Percentiles rank a stretch among this genome's conserved stretches.
Conservation (phyloP, 2,797 vertebrate species). For the Champsocephalus gunnari region DNA sequence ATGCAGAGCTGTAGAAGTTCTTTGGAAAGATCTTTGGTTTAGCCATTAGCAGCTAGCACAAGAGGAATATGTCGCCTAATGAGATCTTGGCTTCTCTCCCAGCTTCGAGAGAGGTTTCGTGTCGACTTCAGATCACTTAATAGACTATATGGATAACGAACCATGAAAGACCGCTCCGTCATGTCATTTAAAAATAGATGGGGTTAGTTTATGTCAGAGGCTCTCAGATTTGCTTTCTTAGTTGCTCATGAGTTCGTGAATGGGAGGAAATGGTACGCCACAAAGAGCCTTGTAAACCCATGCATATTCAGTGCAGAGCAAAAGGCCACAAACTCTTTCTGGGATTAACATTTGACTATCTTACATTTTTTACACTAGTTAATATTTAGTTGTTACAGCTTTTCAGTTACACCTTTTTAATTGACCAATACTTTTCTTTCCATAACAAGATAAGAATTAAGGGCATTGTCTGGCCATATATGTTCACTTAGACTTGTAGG, state of each 20-base stretch:
- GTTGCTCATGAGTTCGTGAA: slow-evolving; percentile 25
- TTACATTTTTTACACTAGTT: too few relatives aligned
- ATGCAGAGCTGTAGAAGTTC: neutral
- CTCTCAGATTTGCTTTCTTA: slow-evolving; percentile 3
- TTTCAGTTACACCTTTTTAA: too few relatives aligned
- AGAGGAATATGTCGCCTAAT: neutral
- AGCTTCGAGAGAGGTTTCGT: neutral
- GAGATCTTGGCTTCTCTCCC: too few relatives aligned
- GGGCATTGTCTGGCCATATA: too few relatives aligned
- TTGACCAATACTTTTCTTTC: too few relatives aligned
- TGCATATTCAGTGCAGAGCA: neutral
- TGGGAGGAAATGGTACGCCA: slow-evolving; percentile 18
- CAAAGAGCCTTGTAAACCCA: neutral
- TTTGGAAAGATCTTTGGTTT: neutral
- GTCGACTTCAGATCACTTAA: too few relatives aligned
- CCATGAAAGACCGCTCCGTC: too few relatives aligned
- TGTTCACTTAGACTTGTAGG: too few relatives aligned
- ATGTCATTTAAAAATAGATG: neutral
- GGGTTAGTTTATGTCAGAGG: neutral
- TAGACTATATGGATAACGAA: neutral
- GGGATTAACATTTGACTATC: too few relatives aligned
- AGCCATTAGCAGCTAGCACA: neutral
- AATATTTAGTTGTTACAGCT: too few relatives aligned
- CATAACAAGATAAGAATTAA: too few relatives aligned
- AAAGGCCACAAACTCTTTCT: neutral